A percentile compares a stretch with the other conserved stretches of the same genome.
Conservation (phyloP, 2,888 invertebrate species). For the Zygaena filipendulae region DNA sequence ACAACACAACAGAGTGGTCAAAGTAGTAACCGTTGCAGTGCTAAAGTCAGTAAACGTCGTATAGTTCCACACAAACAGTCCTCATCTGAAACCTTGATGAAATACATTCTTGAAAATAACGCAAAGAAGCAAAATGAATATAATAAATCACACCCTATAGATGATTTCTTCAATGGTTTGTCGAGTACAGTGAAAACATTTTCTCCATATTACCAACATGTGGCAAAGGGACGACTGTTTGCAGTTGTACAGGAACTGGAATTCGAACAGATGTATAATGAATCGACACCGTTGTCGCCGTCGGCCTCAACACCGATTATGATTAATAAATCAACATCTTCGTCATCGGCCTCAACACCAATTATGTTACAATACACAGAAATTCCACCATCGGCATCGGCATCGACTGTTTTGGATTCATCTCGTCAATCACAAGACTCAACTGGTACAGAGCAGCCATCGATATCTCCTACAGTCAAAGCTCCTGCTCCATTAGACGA, state of each 20-base stretch:
- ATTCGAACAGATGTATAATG: conserved; percentile 6
- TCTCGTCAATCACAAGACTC: conserved; percentile 6
- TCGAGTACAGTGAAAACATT: conserved; percentile 10
- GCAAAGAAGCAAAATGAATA: conserved; percentile 7
- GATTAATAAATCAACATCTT: conserved; percentile 5
- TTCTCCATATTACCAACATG: conserved; percentile 11
- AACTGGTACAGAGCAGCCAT: conserved; percentile 11
- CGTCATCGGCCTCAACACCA: conserved; percentile 10
- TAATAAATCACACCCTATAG: conserved; percentile 4
- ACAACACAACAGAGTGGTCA: conserved; percentile 8
- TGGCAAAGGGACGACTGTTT: conserved; percentile 11
- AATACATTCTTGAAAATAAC: conserved; percentile 12
- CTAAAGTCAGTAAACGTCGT: conserved; percentile 9
- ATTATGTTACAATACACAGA: conserved; percentile 7
- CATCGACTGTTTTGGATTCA: conserved; percentile 9
- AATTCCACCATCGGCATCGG: conserved; percentile 9
- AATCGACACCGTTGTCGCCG: conserved; percentile 3
- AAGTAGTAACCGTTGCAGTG: conserved; percentile 8
- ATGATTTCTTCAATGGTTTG: conserved; percentile 11
- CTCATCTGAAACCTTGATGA: conserved; percentile 6
- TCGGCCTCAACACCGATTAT: no score
- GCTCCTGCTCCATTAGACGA: conserved; percentile 8
- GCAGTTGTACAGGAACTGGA: conserved; percentile 10
- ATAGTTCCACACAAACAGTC: conserved; percentile 5
- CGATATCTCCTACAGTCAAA: conserved; percentile 12